These are phyloP conservation scores for Xestia ashworthii DNA, from an alignment of 2,888 invertebrate genomes.

Conservation along the genomic window DNA sequence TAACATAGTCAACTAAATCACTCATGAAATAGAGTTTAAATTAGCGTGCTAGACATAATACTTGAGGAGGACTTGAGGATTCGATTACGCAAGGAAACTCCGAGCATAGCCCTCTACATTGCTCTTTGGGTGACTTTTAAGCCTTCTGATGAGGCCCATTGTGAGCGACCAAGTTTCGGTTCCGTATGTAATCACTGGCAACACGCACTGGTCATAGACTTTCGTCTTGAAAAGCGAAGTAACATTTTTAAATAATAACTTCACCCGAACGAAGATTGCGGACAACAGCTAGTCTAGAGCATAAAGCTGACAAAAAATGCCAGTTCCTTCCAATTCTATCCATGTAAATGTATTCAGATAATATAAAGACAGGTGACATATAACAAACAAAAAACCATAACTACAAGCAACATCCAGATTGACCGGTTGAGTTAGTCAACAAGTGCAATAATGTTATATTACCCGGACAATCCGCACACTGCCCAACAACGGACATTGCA, in stretches of 20 bases:
- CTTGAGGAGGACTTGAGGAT: too few relatives aligned
- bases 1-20: neutral
- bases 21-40: neutral
- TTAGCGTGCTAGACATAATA: neutral
- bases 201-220: too few relatives aligned
- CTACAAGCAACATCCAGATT: conserved; percentile 24
- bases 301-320: neutral
- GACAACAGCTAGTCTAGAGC: neutral
- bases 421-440: conserved; percentile 57
- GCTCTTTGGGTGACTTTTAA: too few relatives aligned
- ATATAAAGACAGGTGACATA: conserved; percentile 39
- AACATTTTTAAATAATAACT: too few relatives aligned
- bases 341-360: neutral
- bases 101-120: too few relatives aligned
- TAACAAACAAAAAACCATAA: conserved; percentile 40
- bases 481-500: conserved; percentile 52
- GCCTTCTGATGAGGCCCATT: too few relatives aligned
- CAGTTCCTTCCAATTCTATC: neutral
- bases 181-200: too few relatives aligned
- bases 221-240: too few relatives aligned
- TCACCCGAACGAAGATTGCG: too few relatives aligned
- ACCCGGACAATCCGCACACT: conserved; percentile 38
- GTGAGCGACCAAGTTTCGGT: too few relatives aligned
- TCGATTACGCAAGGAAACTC: too few relatives aligned
- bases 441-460: conserved; percentile 50